Percentiles rank a stretch among this genome's conserved stretches.
Conservation (phyloP, 2,888 invertebrate genomes). For the Drosophila anomalata region DNA sequence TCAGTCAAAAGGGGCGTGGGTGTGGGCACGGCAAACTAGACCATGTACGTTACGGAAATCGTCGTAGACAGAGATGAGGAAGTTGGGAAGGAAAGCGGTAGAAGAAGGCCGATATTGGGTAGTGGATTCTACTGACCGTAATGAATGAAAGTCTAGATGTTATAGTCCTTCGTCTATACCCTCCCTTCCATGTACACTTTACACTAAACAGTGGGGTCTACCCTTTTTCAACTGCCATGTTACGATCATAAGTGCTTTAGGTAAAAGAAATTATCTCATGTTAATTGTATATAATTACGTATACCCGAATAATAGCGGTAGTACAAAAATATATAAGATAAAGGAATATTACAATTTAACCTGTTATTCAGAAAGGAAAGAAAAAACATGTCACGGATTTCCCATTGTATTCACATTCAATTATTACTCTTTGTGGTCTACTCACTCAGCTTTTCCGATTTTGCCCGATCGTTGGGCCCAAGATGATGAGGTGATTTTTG, state of each 20-base stretch:
- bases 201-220: background rate
- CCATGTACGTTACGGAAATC: background rate
- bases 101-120: background rate
- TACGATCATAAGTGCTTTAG: background rate
- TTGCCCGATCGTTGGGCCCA: no score
- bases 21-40: background rate
- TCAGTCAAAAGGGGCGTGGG: background rate
- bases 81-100: background rate
- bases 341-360: no score
- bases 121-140: background rate
- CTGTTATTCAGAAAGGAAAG: no score
- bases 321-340: no score
- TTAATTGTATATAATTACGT: no score
- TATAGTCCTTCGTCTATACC: background rate
- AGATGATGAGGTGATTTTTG: no score
- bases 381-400: no score
- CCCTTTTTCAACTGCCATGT: background rate
- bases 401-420: no score
- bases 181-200: conserved; percentile 1
- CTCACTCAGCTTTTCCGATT: no score
- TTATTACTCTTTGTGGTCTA: no score
- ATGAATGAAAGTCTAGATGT: background rate
- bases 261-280: conserved; percentile 6
- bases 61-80: no score
- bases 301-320: no score